Conservation (phyloP, 1,140 invertebrate genomes). For the Drosophila sp. region DNA sequence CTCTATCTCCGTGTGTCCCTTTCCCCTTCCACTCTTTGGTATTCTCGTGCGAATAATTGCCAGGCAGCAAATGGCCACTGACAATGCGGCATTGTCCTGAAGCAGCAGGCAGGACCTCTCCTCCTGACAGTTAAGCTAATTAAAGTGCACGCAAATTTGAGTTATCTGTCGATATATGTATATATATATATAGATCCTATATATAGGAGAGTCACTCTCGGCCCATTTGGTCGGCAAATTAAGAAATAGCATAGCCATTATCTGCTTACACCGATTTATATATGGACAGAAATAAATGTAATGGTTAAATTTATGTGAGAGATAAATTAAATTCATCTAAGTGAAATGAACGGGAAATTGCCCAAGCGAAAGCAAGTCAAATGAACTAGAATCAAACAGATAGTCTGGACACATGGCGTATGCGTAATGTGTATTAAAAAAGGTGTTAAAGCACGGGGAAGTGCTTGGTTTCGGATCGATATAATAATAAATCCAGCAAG, state of each 20-base stretch:
- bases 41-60: slow-evolving; percentile 55
- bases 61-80: slow-evolving; percentile 56
- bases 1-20: slow-evolving; percentile 1
- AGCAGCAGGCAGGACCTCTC: not conserved
- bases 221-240: not conserved
- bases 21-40: not conserved
- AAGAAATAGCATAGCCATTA: slow-evolving; percentile 8
- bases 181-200: not conserved
- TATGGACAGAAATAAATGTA: slow-evolving; percentile 20
- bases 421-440: slow-evolving; percentile 19
- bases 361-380: slow-evolving; percentile 24
- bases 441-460: not conserved
- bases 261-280: not conserved
- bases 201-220: not conserved
- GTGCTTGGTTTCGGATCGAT: no score
- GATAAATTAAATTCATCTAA: slow-evolving; percentile 30
- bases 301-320: slow-evolving; percentile 30
- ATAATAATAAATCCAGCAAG: no score
- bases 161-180: slow-evolving; percentile 49
- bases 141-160: slow-evolving; percentile 77
- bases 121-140: slow-evolving; percentile 59
- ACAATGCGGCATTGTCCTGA: slow-evolving; percentile 30
- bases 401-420: slow-evolving; percentile 6
- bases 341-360: slow-evolving; percentile 5
- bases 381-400: slow-evolving; percentile 20